Base-by-base conservation (phyloP, 2,113 vertebrate genomes). In the Synodontis membranacea region DNA sequence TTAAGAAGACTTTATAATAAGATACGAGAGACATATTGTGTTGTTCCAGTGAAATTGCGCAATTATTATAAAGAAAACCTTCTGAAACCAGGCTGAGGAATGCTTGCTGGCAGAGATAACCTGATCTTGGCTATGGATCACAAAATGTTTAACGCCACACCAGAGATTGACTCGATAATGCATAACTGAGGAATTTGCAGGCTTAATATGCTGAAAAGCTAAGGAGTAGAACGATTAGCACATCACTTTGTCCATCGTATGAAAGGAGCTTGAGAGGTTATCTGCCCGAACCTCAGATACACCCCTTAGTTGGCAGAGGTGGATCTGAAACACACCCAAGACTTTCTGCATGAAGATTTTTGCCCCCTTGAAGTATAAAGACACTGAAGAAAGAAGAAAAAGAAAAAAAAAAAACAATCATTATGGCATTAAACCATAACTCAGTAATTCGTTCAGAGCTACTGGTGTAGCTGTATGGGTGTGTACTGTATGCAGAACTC, bases 401-500 rank as follows among this genome's bases (percentile, higher is more conserved):
- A n/a, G n/a, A n/a, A n/a, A n/a, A n/a, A n/a, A n/a, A n/a, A n/a
- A 42, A 86, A 68, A 34, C 58, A 48, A 23, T 66, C 10, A 80
- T 86, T 44, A 86, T 68, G 31, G 60, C 34, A 70, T 70, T 46
- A 86, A 54, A n/a, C 46, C 46, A 78, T 39, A 44, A 44, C 23
- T 17, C 44, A 42, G 21, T 52, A 28, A 50, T 64, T 50, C 1
- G 66, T 80, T 78, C 14, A 31, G 25, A 66, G 31, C 48, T 37
- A 50, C 31, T 39, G 81, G 82, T 82, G 85, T 82, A 70, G 68
- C 17, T 44, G 25, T 44, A 39, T 74, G 56, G 44, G n/a, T 37
- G 70, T 52, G 42, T 42, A 75, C 60, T 60, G 39, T 23, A 66
- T 76, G 46, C 54, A 58, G 9, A 23, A 76, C 46, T 54, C 28